Conservation (phyloP, 30 jellyfish, hydroid and myxozoan genomes). For the Nemopilema nomurai region DNA sequence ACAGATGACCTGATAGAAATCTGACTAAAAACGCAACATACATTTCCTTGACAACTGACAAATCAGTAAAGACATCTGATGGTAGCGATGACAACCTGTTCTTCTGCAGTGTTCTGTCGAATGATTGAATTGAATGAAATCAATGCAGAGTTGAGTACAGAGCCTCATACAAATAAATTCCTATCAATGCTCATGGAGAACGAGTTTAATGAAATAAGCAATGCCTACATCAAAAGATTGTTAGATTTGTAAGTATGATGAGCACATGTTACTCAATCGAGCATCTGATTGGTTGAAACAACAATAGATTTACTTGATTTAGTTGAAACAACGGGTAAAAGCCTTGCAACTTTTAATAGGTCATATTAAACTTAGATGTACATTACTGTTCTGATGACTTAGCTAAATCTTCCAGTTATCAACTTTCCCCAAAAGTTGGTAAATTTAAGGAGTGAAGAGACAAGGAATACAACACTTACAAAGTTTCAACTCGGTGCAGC, state of each 20-base stretch:
- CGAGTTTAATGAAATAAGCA: too few species aligned
- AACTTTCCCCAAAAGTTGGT: not conserved
- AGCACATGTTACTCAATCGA: not conserved
- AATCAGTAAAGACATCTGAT: slow-evolving; percentile 30
- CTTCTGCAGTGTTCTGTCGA: slow-evolving; percentile 39
- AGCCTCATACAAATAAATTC: too few species aligned
- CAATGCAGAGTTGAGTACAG: not conserved
- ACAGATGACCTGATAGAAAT: too few species aligned
- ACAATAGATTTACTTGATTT: too few species aligned
- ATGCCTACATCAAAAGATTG: too few species aligned
- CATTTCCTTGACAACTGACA: slow-evolving; percentile 28
- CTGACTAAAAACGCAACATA: slow-evolving; percentile 1
- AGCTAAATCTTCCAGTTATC: too few species aligned
- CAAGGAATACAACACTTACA: slow-evolving; percentile 9
- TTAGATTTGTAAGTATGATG: not conserved
- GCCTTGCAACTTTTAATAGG: not conserved
- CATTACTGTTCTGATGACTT: too few species aligned
- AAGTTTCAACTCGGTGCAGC: slow-evolving; percentile 44
- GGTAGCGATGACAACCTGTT: slow-evolving; percentile 28
- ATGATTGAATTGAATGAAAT: not conserved
- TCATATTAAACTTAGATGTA: too few species aligned
- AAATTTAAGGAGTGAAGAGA: not conserved
- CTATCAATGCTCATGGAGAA: too few species aligned
- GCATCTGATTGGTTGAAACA: not conserved
- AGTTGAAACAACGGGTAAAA: not conserved